phyloP scores from a whole-genome alignment of 2,888 invertebrate species.

The Sesamia inferens region DNA sequence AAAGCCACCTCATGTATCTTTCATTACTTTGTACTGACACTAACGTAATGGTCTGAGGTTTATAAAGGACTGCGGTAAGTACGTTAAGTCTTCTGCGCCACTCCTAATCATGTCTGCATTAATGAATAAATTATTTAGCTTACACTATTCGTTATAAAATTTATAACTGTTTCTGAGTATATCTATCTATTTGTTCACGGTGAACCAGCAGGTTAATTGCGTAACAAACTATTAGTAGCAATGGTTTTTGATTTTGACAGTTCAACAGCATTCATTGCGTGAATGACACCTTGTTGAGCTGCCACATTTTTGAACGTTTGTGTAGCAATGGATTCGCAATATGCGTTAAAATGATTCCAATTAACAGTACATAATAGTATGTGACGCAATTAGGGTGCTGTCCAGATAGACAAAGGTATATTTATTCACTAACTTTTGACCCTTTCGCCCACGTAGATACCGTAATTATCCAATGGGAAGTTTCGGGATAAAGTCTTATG shows the following conservation, averaged over 20 bases:
- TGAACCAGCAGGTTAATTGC: neutral
- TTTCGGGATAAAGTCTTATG: neutral
- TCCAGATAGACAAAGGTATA: conserved; percentile 15
- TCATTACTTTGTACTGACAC: neutral
- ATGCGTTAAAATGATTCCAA: too few relatives aligned
- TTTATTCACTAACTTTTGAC: neutral
- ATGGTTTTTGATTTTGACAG: too few relatives aligned
- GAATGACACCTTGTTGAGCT: too few relatives aligned
- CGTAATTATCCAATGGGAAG: neutral
- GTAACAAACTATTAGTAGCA: too few relatives aligned
- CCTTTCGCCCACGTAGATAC: too few relatives aligned
- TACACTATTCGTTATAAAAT: conserved; percentile 41
- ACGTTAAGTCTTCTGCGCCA: conserved; percentile 32
- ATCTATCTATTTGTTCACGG: conserved; percentile 29
- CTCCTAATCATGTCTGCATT: conserved; percentile 53
- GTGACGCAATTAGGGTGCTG: conserved; percentile 1
- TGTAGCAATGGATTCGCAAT: too few relatives aligned
- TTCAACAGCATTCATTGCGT: too few relatives aligned
- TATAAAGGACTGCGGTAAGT: conserved; percentile 26
- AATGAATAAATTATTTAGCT: conserved; percentile 50
- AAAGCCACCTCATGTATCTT: too few relatives aligned
- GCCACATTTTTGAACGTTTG: too few relatives aligned
- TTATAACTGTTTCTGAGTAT: conserved; percentile 29
- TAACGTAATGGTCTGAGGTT: conserved; percentile 11
- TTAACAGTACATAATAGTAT: too few relatives aligned